Conservation (phyloP, 2,888 invertebrate genomes). For the Halictus quadricinctus region DNA sequence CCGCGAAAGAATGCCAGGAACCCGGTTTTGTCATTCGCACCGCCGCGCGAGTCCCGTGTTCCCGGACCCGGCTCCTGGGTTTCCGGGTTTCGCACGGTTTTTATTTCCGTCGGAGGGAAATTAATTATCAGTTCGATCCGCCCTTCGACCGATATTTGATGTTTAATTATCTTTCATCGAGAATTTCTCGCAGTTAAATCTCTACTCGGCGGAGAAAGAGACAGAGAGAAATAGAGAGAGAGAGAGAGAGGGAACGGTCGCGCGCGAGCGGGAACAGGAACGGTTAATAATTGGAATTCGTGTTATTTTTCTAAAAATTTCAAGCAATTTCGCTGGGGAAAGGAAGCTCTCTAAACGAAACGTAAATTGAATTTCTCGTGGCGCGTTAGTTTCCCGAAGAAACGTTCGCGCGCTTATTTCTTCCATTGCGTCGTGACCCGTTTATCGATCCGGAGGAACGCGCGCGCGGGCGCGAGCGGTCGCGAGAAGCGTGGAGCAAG, state of each 20-base stretch:
- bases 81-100: not conserved
- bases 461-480: not conserved
- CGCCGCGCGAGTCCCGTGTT: not conserved
- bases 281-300: conserved; percentile 21
- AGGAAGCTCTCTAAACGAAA: conserved; percentile 23
- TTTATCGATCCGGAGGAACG: conserved; percentile 37
- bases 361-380: conserved; percentile 15
- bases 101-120: conserved; percentile 9
- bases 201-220: not conserved
- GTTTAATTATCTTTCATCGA: conserved; percentile 34
- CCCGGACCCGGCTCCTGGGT: not conserved
- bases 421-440: conserved; percentile 20
- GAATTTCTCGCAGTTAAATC: conserved; percentile 32
- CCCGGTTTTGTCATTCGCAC: not conserved
- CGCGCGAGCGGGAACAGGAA: not conserved
- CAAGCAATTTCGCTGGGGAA: conserved; percentile 13
- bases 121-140: conserved; percentile 22
- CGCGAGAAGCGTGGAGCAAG: not conserved
- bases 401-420: conserved; percentile 22
- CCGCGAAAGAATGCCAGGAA: not conserved
- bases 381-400: conserved; percentile 2
- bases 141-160: conserved; percentile 4
- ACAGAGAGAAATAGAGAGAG: too few relatives aligned
- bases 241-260: not conserved
- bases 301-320: conserved; percentile 45